Conservation (phyloP, 1,140 invertebrate genomes). For the Drosophila biarmipes region DNA sequence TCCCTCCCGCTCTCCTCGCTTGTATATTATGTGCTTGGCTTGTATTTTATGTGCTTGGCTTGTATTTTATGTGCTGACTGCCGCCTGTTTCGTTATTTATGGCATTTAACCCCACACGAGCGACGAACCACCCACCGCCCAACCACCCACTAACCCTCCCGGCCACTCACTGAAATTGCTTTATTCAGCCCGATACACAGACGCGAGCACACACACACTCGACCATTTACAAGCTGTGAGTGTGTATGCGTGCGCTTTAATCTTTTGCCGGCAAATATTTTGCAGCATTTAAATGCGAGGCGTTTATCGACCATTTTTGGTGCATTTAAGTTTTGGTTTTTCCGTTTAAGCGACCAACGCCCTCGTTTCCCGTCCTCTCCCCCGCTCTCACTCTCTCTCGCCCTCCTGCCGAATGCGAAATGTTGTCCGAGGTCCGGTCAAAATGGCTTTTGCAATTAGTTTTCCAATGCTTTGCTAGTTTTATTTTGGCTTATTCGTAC, state of each 20-base stretch:
- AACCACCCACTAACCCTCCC: constrained; percentile 28
- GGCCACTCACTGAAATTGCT: constrained; percentile 66
- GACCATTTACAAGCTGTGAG: constrained; percentile 11
- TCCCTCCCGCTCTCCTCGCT: constrained; percentile 9
- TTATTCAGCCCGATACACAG: constrained; percentile 38
- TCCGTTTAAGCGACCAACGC: constrained; percentile 51
- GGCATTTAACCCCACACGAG: constrained; percentile 70
- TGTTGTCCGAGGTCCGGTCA: constrained; percentile 61
- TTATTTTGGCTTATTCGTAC: constrained; percentile 2
- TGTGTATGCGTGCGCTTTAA: constrained; percentile 60
- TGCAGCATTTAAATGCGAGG: constrained; percentile 63
- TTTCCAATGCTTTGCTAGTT: constrained; percentile 27
- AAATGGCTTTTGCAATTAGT: constrained; percentile 44
- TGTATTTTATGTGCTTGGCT: constrained; percentile 58
- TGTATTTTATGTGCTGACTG: constrained; percentile 71
- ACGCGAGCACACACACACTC: not conserved
- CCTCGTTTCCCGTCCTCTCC: constrained; percentile 7
- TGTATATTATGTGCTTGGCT: constrained; percentile 62
- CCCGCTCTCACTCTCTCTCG: not conserved
- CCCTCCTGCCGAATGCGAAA: constrained; percentile 5
- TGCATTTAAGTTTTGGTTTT: constrained; percentile 67
- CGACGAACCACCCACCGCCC: constrained; percentile 22
- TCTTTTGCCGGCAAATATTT: constrained; percentile 71
- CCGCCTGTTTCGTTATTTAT: constrained; percentile 77
- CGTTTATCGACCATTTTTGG: constrained; percentile 39